Evolutionary conservation across 2,113 vertebrate species (phyloP).

Genomic region (Oxygymnocypris stewartii): DNA sequence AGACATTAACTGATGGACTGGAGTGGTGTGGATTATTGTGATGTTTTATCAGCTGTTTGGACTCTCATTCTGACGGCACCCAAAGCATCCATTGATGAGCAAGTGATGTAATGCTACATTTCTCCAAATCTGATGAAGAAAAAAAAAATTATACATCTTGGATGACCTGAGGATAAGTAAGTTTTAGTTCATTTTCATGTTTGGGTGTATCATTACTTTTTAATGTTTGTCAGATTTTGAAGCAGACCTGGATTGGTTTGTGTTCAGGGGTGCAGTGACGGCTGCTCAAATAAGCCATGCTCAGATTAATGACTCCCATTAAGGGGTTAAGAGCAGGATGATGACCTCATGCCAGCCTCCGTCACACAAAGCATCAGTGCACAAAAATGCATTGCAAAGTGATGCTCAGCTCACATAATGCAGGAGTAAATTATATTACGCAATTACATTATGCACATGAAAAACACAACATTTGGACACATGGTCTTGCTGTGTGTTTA

Average conservation of each 20-base stretch:
- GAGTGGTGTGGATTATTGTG: no score
- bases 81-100: no score
- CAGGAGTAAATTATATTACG: no score
- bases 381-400: not conserved
- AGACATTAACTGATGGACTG: no score
- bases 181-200: no score
- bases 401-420: not conserved
- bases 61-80: no score
- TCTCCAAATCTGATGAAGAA: no score
- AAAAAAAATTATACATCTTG: no score
- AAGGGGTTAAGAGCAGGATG: slow-evolving; percentile 75
- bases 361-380: not conserved
- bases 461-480: not conserved
- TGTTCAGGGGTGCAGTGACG: slow-evolving; percentile 68
- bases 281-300: slow-evolving; percentile 80
- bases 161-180: no score
- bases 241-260: not conserved
- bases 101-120: no score
- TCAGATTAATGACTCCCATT: slow-evolving; percentile 80
- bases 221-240: not conserved
- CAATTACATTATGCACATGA: not conserved
- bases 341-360: slow-evolving; percentile 48
- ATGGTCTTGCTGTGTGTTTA: not conserved
- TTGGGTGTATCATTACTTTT: no score
- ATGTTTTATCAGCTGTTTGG: no score